Evolutionary conservation across 2,888 invertebrate species (phyloP), one percentile per base, ranked within the genome.

Genomic region (Brachypalpus laphriformis): DNA sequence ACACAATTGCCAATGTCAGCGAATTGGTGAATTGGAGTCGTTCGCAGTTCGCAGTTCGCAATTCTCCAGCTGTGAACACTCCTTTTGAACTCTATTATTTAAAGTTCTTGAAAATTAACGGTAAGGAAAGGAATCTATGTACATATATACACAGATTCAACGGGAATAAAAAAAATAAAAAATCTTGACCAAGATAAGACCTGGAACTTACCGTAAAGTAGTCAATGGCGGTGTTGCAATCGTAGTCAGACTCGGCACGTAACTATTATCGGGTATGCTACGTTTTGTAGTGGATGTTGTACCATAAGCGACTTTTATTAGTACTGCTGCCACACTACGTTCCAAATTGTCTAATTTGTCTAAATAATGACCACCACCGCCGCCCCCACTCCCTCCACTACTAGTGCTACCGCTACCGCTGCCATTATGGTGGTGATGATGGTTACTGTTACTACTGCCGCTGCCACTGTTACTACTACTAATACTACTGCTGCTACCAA

Each of bases 291-390:
- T 95, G 0, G 92, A 92, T 31, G 93, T 93, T 74, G 94, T 94
- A 16, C 94, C 95, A 88, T 95, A 95, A 0, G 95, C 95, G 51
- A 95, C 95, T 91, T 95, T 95, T 87, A 94, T 95, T 88, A 95
- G 93, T 63, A 95, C 94, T 20, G 95, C 95, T 6, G 94, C 95
- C 42, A 95, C 93, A 89, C 94, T 94, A 87, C 94, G 94, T 89
- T 95, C 95, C 87, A 95, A 91, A 87, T 92, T 91, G 88, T 94
- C 93, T 82, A 94, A 92, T 87, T 94, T 93, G 87, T 94, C 94
- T 66, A 94, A 89, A 88, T 93, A 93, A 68, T 90, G 91, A 77
- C 91, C 92, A 56, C 78, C 91, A 47, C 83, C 87, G 16, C 86
- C 83, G 20, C 87, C 87, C 3, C 63, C 71, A 14, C 88, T 87